Evolutionary conservation across 2,888 invertebrate species (phyloP).

Genomic region (Kryphioiulus occultus): DNA sequence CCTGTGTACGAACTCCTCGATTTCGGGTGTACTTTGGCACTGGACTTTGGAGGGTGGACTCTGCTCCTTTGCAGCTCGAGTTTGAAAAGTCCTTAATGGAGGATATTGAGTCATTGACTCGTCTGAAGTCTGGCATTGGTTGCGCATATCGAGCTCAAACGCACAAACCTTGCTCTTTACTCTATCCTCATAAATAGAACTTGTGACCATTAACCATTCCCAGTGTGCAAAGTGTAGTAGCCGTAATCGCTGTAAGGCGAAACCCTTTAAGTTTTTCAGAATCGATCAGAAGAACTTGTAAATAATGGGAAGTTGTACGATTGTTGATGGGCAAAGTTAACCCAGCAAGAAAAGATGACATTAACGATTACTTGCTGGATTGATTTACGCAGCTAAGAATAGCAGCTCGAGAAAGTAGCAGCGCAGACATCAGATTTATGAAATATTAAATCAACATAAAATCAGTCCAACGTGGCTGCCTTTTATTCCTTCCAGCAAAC

Average conservation of each 20-base stretch:
- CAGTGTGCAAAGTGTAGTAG: not conserved
- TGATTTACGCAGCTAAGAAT: not conserved
- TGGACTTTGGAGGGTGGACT: not conserved
- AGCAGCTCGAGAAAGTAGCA: not conserved
- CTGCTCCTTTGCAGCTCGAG: not conserved
- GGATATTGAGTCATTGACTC: conserved; percentile 41
- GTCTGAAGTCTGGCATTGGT: conserved; percentile 36
- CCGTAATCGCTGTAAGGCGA: not conserved
- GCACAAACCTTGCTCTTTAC: conserved; percentile 39
- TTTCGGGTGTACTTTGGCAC: not conserved
- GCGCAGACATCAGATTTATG: too few species aligned
- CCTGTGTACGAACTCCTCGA: not conserved
- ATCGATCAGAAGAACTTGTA: not conserved
- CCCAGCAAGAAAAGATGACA: not conserved
- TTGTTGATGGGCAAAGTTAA: not conserved
- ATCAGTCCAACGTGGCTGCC: too few species aligned
- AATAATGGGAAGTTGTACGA: not conserved
- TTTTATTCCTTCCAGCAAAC: too few species aligned
- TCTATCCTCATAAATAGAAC: not conserved
- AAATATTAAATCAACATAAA: too few species aligned
- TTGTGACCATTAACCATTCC: not conserved
- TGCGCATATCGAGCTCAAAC: not conserved
- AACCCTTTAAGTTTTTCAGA: not conserved
- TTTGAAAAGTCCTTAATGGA: not conserved
- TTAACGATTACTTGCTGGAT: not conserved